Percentiles rank a stretch among this genome's conserved stretches.
phyloP scores from a whole-genome alignment of 1,140 invertebrate genomes.

The Venturia canescens region DNA sequence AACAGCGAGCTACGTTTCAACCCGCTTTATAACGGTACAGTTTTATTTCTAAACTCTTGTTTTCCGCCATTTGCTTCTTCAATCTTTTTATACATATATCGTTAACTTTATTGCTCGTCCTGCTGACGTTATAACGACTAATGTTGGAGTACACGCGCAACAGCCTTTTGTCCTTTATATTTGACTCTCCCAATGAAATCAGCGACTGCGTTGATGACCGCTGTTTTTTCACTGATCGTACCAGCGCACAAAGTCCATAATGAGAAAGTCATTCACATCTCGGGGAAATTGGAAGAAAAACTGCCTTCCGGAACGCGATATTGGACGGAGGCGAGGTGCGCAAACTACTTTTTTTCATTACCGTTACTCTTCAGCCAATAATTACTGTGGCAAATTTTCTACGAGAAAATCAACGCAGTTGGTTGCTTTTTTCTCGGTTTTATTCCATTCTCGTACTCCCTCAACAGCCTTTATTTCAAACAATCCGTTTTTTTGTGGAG shows the following conservation, averaged over 20 bases:
- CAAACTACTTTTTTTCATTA: no score
- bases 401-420: no score
- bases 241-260: background rate
- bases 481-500: no score
- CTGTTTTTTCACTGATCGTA: background rate
- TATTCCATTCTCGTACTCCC: no score
- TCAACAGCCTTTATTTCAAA: no score
- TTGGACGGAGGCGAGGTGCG: no score
- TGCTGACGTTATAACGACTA: constrained; percentile 27
- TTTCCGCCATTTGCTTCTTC: constrained; percentile 27
- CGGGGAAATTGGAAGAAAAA: no score
- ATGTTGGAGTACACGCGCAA: constrained; percentile 1
- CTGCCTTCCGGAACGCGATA: no score
- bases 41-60: constrained; percentile 33
- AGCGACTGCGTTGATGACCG: background rate
- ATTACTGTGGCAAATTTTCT: no score
- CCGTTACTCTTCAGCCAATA: no score
- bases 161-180: constrained; percentile 1
- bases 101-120: constrained; percentile 14
- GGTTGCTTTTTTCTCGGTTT: no score
- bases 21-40: background rate
- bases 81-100: constrained; percentile 19
- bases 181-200: background rate
- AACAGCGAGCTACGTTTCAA: background rate
- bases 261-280: no score